Evolutionary conservation across 2,113 vertebrate species (phyloP), one percentile per base, ranked within the genome.

Genomic region (Platichthys stellatus): DNA sequence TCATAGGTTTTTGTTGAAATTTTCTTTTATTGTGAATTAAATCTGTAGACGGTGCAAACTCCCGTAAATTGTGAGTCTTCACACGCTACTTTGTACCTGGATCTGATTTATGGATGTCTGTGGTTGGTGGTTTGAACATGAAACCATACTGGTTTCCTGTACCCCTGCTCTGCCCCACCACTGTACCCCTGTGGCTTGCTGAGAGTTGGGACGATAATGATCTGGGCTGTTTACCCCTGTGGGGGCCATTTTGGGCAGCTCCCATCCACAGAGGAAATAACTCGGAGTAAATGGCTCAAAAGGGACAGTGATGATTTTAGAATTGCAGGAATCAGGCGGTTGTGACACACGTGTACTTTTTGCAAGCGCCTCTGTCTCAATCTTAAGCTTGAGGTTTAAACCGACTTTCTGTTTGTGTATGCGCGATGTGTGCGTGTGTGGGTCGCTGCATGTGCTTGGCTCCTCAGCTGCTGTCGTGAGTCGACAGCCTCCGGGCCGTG

Each of bases 91-190:
- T 56, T 72, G 47, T 80, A 85, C 79, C 79, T 87, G 69, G 53
- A 79, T 61, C 2, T 61, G 38, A 78, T 80, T 83, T 69, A 72
- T 2, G 14, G 26, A 70, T 71, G 21, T 56, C 51, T 73, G 78
- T 40, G 76, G 54, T 69, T 61, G 75, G 51, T 69, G 84, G 76
- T 82, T 77, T 88, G 60, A 75, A 86, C 79, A 85, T 63, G 23
- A 78, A 76, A 78, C 72, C 71, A 5, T 10, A 9, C 56, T 54
- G 79, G 74, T 88, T 89, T 88, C 88, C 88, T 90, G 86, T 67
- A 67, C 79, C 71, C 69, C 67, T 13, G 0, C 65, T 73, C 49
- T 63, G 66, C 15, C 74, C 59, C 76, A 80, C 60, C 73, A 28
- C 76, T 86, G 72, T 69, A 63, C 57, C 79, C 74, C 58, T 72